These are phyloP conservation scores for Ianthella basta DNA, from an alignment of 37 sponge, comb jelly and placozoan genomes.

Conservation along the genomic window DNA sequence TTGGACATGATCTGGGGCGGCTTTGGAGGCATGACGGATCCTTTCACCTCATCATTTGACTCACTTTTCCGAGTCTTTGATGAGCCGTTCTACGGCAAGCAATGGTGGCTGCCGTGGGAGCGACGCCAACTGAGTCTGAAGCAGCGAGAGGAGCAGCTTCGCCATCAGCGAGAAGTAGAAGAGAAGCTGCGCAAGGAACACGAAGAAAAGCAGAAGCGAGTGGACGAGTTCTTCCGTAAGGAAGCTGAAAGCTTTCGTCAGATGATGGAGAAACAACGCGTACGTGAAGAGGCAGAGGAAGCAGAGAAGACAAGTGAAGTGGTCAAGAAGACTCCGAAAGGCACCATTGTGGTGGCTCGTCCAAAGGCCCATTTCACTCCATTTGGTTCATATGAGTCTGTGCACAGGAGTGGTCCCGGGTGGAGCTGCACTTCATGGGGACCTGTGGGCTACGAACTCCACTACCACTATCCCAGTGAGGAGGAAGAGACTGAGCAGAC, in stretches of 20 bases:
- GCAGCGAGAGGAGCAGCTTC: constrained; percentile 23
- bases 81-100: constrained; percentile 9
- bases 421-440: constrained; percentile 29
- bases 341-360: constrained; percentile 20
- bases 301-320: neutral
- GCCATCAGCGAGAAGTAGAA: constrained; percentile 3
- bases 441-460: constrained; percentile 26
- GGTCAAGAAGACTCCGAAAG: constrained; percentile 7
- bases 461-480: constrained; percentile 25
- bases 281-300: neutral
- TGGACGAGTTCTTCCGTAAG: neutral
- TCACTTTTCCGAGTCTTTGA: neutral
- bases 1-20: neutral
- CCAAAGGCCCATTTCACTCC: neutral
- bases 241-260: constrained; percentile 18
- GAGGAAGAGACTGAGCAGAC: neutral
- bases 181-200: neutral
- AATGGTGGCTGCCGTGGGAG: constrained; percentile 13
- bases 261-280: constrained; percentile 10
- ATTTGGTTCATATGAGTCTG: constrained; percentile 9
- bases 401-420: constrained; percentile 11
- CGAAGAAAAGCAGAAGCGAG: neutral
- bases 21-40: too few species aligned
- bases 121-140: constrained; percentile 8
- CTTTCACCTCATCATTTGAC: neutral